These are phyloP conservation scores for Delphinus delphis DNA, from an alignment of 2,113 vertebrate species.

Conservation along the genomic window DNA sequence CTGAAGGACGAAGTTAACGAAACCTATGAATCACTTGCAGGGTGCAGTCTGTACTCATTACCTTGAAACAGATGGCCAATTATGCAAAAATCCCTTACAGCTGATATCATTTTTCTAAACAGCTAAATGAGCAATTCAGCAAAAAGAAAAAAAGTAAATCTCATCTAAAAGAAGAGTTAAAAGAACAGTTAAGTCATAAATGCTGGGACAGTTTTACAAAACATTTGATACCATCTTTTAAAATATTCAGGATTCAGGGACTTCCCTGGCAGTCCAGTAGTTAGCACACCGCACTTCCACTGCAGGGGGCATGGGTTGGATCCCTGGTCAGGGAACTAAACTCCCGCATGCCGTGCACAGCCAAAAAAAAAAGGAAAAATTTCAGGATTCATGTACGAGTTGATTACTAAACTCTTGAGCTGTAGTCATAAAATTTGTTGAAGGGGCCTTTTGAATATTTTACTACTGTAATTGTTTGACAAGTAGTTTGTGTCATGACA, in stretches of 20 bases:
- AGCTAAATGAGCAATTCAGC: slow-evolving; percentile 44
- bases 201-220: neutral
- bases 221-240: neutral
- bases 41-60: slow-evolving; percentile 31
- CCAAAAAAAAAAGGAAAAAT: neutral
- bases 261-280: no score
- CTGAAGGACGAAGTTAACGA: neutral
- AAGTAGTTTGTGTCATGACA: neutral
- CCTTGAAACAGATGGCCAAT: slow-evolving; percentile 60
- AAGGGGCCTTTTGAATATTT: slow-evolving; percentile 31
- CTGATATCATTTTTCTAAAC: neutral
- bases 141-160: slow-evolving; percentile 9
- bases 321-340: no score
- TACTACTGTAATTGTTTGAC: neutral
- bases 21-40: neutral
- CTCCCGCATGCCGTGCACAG: no score
- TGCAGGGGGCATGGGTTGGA: no score
- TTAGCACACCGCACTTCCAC: neutral
- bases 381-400: neutral
- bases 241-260: slow-evolving; percentile 5
- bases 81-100: slow-evolving; percentile 47
- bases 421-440: neutral
- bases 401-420: neutral
- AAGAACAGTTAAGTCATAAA: slow-evolving; percentile 40
- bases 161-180: slow-evolving; percentile 34